Conservation (phyloP, 2,888 invertebrate genomes). For the Lithosia quadra region DNA sequence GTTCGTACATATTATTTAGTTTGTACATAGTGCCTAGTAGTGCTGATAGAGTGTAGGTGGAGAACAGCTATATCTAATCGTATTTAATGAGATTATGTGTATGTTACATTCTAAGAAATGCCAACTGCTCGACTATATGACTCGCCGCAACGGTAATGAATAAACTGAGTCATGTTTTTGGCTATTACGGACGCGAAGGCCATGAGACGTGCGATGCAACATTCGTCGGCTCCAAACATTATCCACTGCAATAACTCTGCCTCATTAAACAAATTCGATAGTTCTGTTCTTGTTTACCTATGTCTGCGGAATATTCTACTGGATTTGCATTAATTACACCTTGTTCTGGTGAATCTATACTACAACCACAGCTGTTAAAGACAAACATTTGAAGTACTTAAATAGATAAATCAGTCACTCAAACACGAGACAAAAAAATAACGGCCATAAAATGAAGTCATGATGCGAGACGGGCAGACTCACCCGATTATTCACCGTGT, state of each 20-base stretch:
- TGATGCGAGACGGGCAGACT: constrained; percentile 75
- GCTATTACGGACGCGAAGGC: constrained; percentile 72
- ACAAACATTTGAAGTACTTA: constrained; percentile 52
- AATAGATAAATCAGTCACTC: constrained; percentile 64
- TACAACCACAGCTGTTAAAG: constrained; percentile 28
- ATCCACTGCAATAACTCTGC: constrained; percentile 65
- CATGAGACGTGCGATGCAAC: constrained; percentile 66
- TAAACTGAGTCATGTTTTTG: constrained; percentile 73
- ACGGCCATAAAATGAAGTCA: constrained; percentile 73
- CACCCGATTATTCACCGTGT: constrained; percentile 81
- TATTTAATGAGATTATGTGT: not conserved
- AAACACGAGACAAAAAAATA: constrained; percentile 67
- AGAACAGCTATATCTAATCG: not conserved
- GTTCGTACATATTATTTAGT: not conserved
- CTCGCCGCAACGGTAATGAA: constrained; percentile 51
- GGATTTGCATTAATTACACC: constrained; percentile 25
- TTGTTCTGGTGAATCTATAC: constrained; percentile 33
- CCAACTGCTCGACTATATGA: not conserved
- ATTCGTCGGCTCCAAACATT: constrained; percentile 62
- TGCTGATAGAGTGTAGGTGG: not conserved
- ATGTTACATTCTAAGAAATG: constrained; percentile 8
- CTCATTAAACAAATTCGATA: constrained; percentile 65
- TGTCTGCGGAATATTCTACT: constrained; percentile 24
- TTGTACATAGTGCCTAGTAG: not conserved
- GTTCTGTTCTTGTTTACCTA: constrained; percentile 57